Evolutionary conservation across 2,113 vertebrate species (phyloP).

Genomic region (Perca fluviatilis): DNA sequence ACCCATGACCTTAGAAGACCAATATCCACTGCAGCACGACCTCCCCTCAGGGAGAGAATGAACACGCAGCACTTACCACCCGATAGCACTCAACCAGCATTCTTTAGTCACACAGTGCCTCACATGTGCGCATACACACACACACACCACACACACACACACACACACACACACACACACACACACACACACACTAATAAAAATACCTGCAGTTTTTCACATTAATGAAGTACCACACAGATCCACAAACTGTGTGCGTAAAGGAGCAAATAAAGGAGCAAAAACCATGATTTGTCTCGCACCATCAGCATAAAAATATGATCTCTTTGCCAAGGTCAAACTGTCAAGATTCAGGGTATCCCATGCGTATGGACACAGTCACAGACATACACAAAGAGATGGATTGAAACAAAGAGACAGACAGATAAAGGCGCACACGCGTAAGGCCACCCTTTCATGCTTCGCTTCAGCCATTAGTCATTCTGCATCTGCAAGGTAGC

Average conservation of each 20-base stretch:
- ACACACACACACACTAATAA: not conserved
- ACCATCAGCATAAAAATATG: slow-evolving; percentile 59
- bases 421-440: slow-evolving; percentile 4
- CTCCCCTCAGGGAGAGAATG: slow-evolving; percentile 43
- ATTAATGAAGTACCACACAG: slow-evolving; percentile 7
- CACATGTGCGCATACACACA: not conserved
- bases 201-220: not conserved
- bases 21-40: slow-evolving; percentile 36
- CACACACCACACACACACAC: not conserved
- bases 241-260: slow-evolving; percentile 23
- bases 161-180: not conserved
- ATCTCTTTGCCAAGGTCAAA: slow-evolving; percentile 65
- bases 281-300: slow-evolving; percentile 54
- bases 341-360: slow-evolving; percentile 36
- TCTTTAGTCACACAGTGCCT: slow-evolving; percentile 32
- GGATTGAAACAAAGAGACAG: slow-evolving; percentile 15
- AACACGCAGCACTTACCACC: slow-evolving; percentile 75
- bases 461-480: slow-evolving; percentile 61
- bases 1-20: slow-evolving; percentile 54
- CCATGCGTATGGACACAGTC: slow-evolving; percentile 14
- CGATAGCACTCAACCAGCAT: slow-evolving; percentile 71
- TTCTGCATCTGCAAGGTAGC: slow-evolving; percentile 42
- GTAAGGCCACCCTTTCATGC: slow-evolving; percentile 19
- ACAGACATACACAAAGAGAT: slow-evolving; percentile 9
- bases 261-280: slow-evolving; percentile 67